These are phyloP conservation scores for Melanophora roralis DNA, from an alignment of 2,888 invertebrate species.

Conservation along the genomic window DNA sequence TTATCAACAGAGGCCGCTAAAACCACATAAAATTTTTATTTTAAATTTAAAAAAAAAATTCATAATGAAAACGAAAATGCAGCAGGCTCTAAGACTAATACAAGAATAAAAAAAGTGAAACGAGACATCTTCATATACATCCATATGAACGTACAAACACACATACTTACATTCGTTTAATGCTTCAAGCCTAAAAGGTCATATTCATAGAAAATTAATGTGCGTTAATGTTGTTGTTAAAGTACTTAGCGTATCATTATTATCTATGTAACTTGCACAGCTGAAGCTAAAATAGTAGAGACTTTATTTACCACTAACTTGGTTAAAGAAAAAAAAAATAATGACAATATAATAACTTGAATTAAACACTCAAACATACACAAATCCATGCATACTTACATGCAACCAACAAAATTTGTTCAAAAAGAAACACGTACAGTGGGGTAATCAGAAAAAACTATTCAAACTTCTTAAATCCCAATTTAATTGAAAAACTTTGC, in stretches of 20 bases:
- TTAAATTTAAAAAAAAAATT: background rate
- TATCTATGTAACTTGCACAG: background rate
- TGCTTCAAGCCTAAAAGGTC: constrained; percentile 48
- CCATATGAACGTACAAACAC: background rate
- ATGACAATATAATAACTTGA: constrained; percentile 61
- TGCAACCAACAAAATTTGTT: no score
- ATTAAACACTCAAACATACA: constrained; percentile 1
- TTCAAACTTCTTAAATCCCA: no score
- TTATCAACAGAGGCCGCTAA: constrained; percentile 30
- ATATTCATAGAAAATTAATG: constrained; percentile 45
- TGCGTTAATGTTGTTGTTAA: constrained; percentile 29
- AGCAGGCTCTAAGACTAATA: background rate
- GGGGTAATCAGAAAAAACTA: no score
- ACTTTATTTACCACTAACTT: constrained; percentile 46
- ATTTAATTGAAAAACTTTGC: no score
- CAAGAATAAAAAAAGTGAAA: background rate
- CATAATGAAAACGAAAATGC: constrained; percentile 7
- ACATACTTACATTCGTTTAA: background rate
- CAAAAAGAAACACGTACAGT: no score
- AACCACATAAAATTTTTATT: constrained; percentile 36
- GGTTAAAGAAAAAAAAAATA: constrained; percentile 55
- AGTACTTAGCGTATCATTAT: constrained; percentile 5
- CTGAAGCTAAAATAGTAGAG: constrained; percentile 29
- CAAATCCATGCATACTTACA: background rate
- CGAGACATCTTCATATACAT: background rate